Evolutionary conservation across 2,888 invertebrate genomes (phyloP).

Genomic region (Pemphredon lugubris): DNA sequence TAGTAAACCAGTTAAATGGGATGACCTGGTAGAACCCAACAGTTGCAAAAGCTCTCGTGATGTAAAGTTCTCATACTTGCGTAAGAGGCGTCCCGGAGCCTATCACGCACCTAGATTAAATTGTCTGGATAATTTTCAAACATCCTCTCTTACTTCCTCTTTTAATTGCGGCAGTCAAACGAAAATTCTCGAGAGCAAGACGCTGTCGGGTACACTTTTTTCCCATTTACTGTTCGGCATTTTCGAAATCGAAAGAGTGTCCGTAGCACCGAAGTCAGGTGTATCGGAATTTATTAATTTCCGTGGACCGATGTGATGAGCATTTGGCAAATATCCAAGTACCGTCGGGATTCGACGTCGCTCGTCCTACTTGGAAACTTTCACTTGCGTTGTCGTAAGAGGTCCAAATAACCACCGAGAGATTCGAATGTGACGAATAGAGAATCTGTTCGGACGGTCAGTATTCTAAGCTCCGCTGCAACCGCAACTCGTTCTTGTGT

Average conservation of each 20-base stretch:
- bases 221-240: background rate
- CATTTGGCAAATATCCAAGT: slow-evolving; percentile 76
- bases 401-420: slow-evolving; percentile 70
- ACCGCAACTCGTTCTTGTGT: too few relatives aligned
- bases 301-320: slow-evolving; percentile 63
- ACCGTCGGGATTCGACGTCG: slow-evolving; percentile 70
- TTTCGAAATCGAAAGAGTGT: slow-evolving; percentile 46
- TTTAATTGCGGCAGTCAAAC: too few relatives aligned
- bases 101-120: too few relatives aligned
- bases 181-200: too few relatives aligned
- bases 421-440: slow-evolving; percentile 50
- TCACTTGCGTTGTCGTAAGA: slow-evolving; percentile 80
- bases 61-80: slow-evolving; percentile 58
- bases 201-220: background rate
- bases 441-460: slow-evolving; percentile 38
- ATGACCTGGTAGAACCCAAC: slow-evolving; percentile 62
- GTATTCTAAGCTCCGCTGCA: slow-evolving; percentile 20
- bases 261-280: slow-evolving; percentile 2
- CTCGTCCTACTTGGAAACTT: slow-evolving; percentile 80
- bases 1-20: slow-evolving; percentile 57
- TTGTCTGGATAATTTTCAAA: too few relatives aligned
- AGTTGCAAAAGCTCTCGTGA: slow-evolving; percentile 62
- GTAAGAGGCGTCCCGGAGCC: too few relatives aligned
- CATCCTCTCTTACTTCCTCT: too few relatives aligned
- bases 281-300: slow-evolving; percentile 49